Base-by-base conservation (phyloP, 2,888 invertebrate species). In the Drosophila leonis region DNA sequence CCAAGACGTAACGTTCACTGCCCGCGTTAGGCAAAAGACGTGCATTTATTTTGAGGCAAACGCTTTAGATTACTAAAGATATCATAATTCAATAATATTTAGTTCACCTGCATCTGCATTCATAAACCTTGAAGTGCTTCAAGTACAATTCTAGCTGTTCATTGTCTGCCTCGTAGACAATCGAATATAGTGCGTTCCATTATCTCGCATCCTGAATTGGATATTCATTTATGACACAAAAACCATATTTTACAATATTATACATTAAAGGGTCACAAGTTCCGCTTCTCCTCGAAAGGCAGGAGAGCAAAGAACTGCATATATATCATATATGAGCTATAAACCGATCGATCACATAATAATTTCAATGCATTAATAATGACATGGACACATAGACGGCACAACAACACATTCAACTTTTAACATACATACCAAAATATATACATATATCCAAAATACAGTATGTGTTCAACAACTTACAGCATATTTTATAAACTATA, bases 141-240 rank as follows among this genome's bases (percentile, higher is more conserved):
- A 59, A 75, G 75, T 80, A 73, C 71, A 65, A 82, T 80, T 82
- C 69, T 65, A 83, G 87, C 92, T 92, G 88, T 91, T 92, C 92
- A 83, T 91, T 92, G 92, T 92, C 92, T 92, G 90, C 89, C 80
- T 63, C 67, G 86, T 89, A 92, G 92, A 92, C 92, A 92, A 91
- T 89, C 78, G 91, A 90, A 91, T 91, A 91, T 87, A 91, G 92
- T 92, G 88, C 85, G 80, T 74, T 87, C 77, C 82, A 82, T 80
- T 73, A 66, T 42, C 57, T 77, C 77, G 86, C 86, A 78, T 84
- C 46, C 55, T 49, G 20, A 41, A 78, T 65, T 60, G 65, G 59
- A 72, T 61, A 65, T 48, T 61, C 57, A 64, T 65, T 33, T 35
- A 49, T 35, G 42, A 48, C 55, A 46, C 54, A 59, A 31, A 61